These are phyloP conservation scores for Trachelus troglodyta DNA, from an alignment of 2,888 invertebrate species.

Conservation along the genomic window DNA sequence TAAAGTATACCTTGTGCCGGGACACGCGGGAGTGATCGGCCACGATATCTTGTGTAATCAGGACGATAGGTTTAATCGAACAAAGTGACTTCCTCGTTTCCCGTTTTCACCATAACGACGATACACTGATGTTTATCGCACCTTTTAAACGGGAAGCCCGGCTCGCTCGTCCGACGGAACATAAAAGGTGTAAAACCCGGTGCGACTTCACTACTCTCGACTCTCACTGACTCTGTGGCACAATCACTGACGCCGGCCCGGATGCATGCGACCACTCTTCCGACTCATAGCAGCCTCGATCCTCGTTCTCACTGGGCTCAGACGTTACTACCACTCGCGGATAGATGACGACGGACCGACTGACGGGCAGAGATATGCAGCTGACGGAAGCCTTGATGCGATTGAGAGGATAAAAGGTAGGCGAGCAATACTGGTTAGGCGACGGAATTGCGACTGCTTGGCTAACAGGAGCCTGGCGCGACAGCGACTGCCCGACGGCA, in stretches of 20 bases:
- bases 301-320: slow-evolving; percentile 62
- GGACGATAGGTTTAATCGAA: neutral
- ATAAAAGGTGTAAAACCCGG: slow-evolving; percentile 3
- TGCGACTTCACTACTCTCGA: slow-evolving; percentile 4
- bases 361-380: slow-evolving; percentile 37
- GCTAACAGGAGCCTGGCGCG: slow-evolving; percentile 73
- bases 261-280: slow-evolving; percentile 40
- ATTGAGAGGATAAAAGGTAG: slow-evolving; percentile 68
- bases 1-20: slow-evolving; percentile 40
- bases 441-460: slow-evolving; percentile 63
- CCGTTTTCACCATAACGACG: slow-evolving; percentile 1
- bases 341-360: slow-evolving; percentile 5
- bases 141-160: neutral
- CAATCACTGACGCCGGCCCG: slow-evolving; percentile 43
- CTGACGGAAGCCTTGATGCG: slow-evolving; percentile 57
- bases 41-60: slow-evolving; percentile 32
- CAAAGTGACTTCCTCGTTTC: neutral
- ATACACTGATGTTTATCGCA: neutral
- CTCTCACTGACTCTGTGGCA: slow-evolving; percentile 6
- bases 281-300: slow-evolving; percentile 41
- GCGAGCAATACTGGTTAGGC: slow-evolving; percentile 64
- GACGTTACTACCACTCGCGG: slow-evolving; percentile 63
- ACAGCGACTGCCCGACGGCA: slow-evolving; percentile 72
- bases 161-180: slow-evolving; percentile 4
- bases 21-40: slow-evolving; percentile 44